Base-by-base conservation (phyloP, 1,140 invertebrate species). In the Leptopilina clavipes region DNA sequence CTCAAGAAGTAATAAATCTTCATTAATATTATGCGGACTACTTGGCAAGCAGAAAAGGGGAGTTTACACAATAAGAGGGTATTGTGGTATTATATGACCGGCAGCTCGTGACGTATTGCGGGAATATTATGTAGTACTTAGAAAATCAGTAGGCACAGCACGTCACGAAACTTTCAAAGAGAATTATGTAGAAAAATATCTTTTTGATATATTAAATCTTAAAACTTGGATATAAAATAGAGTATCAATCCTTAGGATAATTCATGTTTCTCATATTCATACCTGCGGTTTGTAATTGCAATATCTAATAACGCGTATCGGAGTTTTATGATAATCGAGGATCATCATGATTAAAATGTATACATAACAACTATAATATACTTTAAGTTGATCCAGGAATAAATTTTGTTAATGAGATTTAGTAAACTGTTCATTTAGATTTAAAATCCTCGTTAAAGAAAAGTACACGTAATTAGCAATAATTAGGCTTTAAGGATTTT, bases 141-240 rank as follows among this genome's bases (percentile, higher is more conserved):
- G 59, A n/a, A 65, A 65, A 65, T 65, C 59, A 65, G 59, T 31
- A 65, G 22, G 59, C 59, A 65, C 25, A 31, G 11, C 59, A 65
- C 59, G 59, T 65, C 6, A 65, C 1, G 22, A 31, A 65, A 65
- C 11, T 65, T 65, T 65, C 59, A 65, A 65, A 65, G 11, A 31
- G 12, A 65, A 65, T 65, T 37, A 65, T 19, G 11, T 37, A 37
- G 31, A 40, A 3, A 40, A 31, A 65, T 65, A 65, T 65, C 56
- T 3, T n/a, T n/a, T n/a, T 65, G 25, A 65, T 31, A 31, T 65
- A 65, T 65, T 65, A 22, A 31, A 22, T 22, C 14, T 22, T 65
- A 12, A 31, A 25, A 59, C 12, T n/a, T n/a, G 9, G 1, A 65
- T 11, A 11, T 37, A 65, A 31, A 65, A 65, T 37, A 65, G 14